Conservation (phyloP, 2,113 vertebrate species). For the rabbit (Oryctolagus cuniculus) region mOryCun1.1 NC_091432.1:181237501-181238000, state of each 20-base stretch:
- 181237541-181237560: background rate
- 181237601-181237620: background rate
- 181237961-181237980: constrained; percentile 39
- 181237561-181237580: constrained; percentile 41
- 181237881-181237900: constrained; percentile 60
- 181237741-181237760: background rate
- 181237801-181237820: constrained; percentile 34
- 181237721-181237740: background rate
- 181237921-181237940: constrained; percentile 15
- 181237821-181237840: constrained; percentile 37
- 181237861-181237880: constrained; percentile 41
- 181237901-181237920: constrained; percentile 37
- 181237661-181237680: background rate
- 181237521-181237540: background rate
- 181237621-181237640: constrained; percentile 53
- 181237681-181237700: constrained; percentile 20
- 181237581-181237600: constrained; percentile 37
- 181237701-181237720: background rate
- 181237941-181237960: constrained; percentile 46
- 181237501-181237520: background rate
- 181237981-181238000: constrained; percentile 37
- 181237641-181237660: background rate
- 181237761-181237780: constrained; percentile 50
- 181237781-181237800: background rate
- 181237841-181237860: constrained; percentile 32